phyloP scores from a whole-genome alignment of 2,113 vertebrate species.

The Oceanodroma tethys region DNA sequence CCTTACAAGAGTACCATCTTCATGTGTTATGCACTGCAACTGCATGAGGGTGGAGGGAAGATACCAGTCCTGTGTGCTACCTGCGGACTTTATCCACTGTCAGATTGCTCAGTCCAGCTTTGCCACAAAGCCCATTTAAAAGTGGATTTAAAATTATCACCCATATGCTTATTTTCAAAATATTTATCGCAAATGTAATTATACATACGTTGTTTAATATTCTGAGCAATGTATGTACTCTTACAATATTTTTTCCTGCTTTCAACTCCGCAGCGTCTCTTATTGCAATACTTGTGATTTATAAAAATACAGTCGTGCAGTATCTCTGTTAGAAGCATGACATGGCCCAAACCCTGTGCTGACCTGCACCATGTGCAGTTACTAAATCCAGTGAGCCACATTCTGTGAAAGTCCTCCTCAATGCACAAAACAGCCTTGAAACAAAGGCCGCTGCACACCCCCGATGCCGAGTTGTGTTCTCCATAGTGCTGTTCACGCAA shows the following conservation, averaged over 20 bases:
- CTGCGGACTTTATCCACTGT: fast-evolving
- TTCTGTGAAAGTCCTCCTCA: not conserved
- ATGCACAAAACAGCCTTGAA: not conserved
- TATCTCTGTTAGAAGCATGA: not conserved
- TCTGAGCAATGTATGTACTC: not conserved
- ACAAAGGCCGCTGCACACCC: not conserved
- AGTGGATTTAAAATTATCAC: not conserved
- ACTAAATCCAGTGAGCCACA: not conserved
- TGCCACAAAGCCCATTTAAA: not conserved
- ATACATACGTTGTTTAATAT: not conserved
- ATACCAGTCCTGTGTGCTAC: not conserved
- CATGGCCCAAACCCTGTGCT: not conserved
- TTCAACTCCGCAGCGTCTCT: not conserved
- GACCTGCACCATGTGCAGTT: too few relatives aligned
- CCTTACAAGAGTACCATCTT: not conserved
- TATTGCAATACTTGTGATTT: not conserved
- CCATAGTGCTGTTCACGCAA: not conserved
- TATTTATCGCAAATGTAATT: not conserved
- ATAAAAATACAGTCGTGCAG: not conserved
- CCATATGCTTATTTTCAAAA: not conserved
- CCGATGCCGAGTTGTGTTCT: not conserved
- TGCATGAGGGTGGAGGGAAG: not conserved
- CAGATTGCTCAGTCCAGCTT: not conserved
- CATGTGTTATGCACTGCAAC: fast-evolving
- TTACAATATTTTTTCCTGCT: not conserved